Base-by-base conservation (phyloP, 2,113 vertebrate species). In the Oncorhynchus mykiss region DNA sequence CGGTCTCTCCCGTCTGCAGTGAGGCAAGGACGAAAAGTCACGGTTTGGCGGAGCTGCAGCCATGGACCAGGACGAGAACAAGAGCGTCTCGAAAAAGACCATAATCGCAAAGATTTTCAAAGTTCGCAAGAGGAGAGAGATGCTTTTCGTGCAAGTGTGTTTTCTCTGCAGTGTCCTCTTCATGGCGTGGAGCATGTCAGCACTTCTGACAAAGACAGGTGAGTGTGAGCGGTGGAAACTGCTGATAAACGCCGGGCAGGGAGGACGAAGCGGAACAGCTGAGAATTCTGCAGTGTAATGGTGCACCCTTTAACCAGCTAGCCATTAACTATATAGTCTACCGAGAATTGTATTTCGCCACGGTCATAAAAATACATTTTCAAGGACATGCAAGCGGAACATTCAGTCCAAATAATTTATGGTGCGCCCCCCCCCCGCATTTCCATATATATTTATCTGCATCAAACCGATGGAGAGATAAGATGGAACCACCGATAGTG, bases 81-180 rank as follows among this genome's bases (percentile, higher is more conserved):
- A 66, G 85, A 84, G 80, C 78, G 78, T 80, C 77, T 92, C 93
- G 54, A 93, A 92, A 84, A 92, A 92, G 90, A 92, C 88, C 9
- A 89, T 92, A 25, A 90, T 94, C 0, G 69, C 87, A 0, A 94
- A 92, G 88, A 94, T 94, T 73, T 95, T 95, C 73, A 96, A 96
- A 96, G 96, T 98, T 96, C 96, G 96, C 81, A 93, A 93, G 91
- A 92, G 96, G 94, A 91, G 95, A 82, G 96, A 97, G 93, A 96
- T 96, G 96, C 91, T 98, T 77, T 91, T 94, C 72, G 95, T 94
- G 67, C 97, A 98, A 89, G 93, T 96, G 87, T 95, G 94, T 86
- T 96, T 96, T 81, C 88, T 97, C 91, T 97, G 97, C 95, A 94
- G 94, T 77, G 90, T 95, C 88, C 95, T 98, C 84, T 92, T 95